These are phyloP conservation scores for Apomyelois bistriatella DNA, from an alignment of 2,888 invertebrate genomes.

Conservation along the genomic window DNA sequence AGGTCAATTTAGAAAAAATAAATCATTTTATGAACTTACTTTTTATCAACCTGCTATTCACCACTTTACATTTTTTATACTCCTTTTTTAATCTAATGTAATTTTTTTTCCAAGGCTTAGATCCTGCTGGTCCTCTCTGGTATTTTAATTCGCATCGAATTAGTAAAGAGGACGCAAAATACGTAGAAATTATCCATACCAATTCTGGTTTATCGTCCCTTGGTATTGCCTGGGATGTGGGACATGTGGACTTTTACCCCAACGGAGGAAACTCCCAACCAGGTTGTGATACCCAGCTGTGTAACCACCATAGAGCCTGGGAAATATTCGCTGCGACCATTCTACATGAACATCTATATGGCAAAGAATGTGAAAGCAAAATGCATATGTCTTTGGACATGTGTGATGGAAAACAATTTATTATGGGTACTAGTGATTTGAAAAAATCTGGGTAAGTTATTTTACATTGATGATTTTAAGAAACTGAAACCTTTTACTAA, in stretches of 20 bases:
- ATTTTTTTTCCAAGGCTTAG: conserved; percentile 25
- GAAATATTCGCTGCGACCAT: conserved; percentile 42
- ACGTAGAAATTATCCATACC: conserved; percentile 10
- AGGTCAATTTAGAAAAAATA: no score
- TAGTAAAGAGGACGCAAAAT: conserved; percentile 38
- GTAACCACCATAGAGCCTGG: conserved; percentile 43
- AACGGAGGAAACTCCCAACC: conserved; percentile 60
- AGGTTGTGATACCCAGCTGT: conserved; percentile 33
- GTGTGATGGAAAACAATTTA: conserved; percentile 30
- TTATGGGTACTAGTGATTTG: conserved; percentile 40
- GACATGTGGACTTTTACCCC: conserved; percentile 76
- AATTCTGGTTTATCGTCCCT: conserved; percentile 31
- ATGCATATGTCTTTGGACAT: conserved; percentile 29
- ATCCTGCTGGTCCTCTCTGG: conserved; percentile 37
- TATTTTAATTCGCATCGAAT: conserved; percentile 24
- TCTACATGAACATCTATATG: conserved; percentile 33
- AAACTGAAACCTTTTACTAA: no score
- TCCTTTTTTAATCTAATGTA: neutral
- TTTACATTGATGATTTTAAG: neutral
- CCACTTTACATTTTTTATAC: no score
- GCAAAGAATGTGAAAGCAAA: conserved; percentile 28
- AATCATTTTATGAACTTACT: no score
- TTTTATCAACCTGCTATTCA: no score
- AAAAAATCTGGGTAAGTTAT: conserved; percentile 31
- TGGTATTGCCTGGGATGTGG: conserved; percentile 62